Conservation (phyloP, 2,888 invertebrate genomes). For the Tetragonisca angustula region DNA sequence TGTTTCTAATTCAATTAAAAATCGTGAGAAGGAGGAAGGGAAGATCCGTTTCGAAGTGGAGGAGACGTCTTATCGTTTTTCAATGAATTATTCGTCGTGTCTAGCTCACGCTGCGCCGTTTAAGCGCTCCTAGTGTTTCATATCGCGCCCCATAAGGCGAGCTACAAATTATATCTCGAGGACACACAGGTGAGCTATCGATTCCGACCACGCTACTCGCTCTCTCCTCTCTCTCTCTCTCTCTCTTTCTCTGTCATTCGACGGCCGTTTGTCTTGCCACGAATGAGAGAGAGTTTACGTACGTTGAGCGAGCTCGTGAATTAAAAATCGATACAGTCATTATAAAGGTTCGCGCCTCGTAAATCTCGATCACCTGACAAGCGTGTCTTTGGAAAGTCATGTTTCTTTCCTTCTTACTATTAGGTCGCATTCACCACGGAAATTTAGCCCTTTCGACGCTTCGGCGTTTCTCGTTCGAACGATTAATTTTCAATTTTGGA, state of each 20-base stretch:
- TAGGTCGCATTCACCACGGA: too few species aligned
- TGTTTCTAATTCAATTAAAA: not conserved
- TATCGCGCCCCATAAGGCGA: slow-evolving; percentile 21
- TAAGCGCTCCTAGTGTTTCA: slow-evolving; percentile 14
- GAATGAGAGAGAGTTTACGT: slow-evolving; percentile 25
- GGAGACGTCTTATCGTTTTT: slow-evolving; percentile 17
- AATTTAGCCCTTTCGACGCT: too few species aligned
- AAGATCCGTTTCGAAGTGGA: not conserved
- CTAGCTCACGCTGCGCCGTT: slow-evolving; percentile 18
- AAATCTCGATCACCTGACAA: slow-evolving; percentile 8
- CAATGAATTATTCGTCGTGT: slow-evolving; percentile 21
- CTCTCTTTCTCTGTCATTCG: not conserved
- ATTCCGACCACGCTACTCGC: not conserved
- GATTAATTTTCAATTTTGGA: too few species aligned
- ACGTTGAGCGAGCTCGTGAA: slow-evolving; percentile 31
- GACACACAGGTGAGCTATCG: slow-evolving; percentile 31
- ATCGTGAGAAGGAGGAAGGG: not conserved
- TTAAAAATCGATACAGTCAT: slow-evolving; percentile 37
- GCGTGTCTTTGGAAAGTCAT: not conserved
- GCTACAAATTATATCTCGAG: slow-evolving; percentile 35
- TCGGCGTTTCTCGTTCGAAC: too few species aligned
- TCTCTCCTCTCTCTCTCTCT: not conserved
- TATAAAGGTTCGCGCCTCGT: slow-evolving; percentile 4
- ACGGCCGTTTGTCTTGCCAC: slow-evolving; percentile 10
- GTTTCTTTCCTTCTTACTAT: not conserved